Evolutionary conservation across 2,888 invertebrate genomes (phyloP), one percentile per base, ranked within the genome.

Genomic region (Watsonalla binaria): DNA sequence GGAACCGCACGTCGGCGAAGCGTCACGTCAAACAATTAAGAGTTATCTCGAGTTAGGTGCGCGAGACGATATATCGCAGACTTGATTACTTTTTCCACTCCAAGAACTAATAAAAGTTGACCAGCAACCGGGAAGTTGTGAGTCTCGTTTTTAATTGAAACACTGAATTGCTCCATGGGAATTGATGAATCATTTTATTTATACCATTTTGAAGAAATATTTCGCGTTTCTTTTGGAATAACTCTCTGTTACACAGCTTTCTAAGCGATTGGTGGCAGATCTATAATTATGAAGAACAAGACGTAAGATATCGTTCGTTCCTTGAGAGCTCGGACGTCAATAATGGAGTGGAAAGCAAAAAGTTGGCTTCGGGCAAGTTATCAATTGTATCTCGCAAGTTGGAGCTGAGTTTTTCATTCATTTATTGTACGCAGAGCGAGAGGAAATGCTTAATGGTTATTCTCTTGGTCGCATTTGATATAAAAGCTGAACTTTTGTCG

Each of bases 71-170:
- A 81, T 81, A 86, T 84, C 72, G 81, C 66, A 70, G 69, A 75
- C 81, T 86, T 83, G 82, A 86, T 86, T 85, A 86, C 84, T 86
- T 86, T 84, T 82, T 78, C 82, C 77, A 76, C 80, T 84, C 69
- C 60, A 68, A 59, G 70, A 84, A 84, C 79, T 85, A 86, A 88
- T 89, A 86, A 84, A 87, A 87, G 76, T 86, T 86, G 82, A 80
- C 82, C 83, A 84, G 79, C 76, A 75, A 77, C 79, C 74, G 78
- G 71, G 68, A 77, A 77, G 77, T 77, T 63, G 66, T 72, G 58
- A 66, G 72, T 68, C 65, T 59, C 76, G 71, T 78, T 83, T 84
- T 84, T 84, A 86, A 85, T 84, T 85, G 80, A 82, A 84, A 78
- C 72, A 69, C 64, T 67, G 42, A 51, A 53, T 51, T 54, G 58